Conservation (phyloP, 2,888 invertebrate genomes). For the Prosopocoilus inquinatus region DNA sequence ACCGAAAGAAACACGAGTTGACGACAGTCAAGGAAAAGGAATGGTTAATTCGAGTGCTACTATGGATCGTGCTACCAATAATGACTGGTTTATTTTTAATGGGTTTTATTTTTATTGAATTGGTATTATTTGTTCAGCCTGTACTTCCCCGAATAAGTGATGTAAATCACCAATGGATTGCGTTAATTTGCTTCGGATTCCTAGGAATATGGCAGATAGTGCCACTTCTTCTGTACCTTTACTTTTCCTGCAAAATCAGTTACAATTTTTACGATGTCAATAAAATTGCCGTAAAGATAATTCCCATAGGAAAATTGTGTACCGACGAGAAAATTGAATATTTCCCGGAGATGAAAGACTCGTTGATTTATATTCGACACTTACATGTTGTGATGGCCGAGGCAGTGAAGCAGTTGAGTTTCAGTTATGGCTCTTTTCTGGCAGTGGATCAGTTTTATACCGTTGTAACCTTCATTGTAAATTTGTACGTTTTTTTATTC, state of each 20-base stretch:
- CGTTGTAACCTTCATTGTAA: constrained; percentile 8
- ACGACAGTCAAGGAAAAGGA: neutral
- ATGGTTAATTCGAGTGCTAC: neutral
- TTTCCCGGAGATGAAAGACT: neutral
- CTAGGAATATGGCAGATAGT: constrained; percentile 9
- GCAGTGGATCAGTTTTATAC: neutral
- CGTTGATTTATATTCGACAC: constrained; percentile 4
- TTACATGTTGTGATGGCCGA: constrained; percentile 6
- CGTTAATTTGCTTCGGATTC: neutral
- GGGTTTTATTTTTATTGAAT: neutral
- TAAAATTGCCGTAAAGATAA: neutral
- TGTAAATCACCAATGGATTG: neutral
- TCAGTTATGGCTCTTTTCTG: constrained; percentile 10
- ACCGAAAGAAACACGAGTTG: constrained; percentile 5
- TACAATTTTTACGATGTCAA: constrained; percentile 8
- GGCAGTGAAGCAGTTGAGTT: constrained; percentile 6
- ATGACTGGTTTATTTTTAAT: neutral
- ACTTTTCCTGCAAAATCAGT: constrained; percentile 4
- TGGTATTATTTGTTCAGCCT: constrained; percentile 1
- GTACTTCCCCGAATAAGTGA: neutral
- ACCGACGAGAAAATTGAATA: neutral
- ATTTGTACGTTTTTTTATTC: constrained; percentile 7
- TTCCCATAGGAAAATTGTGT: constrained; percentile 1
- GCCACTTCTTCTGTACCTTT: constrained; percentile 1
- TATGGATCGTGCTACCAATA: constrained; percentile 1